Base-by-base conservation (phyloP, 2,113 vertebrate species). In the Microtus montanus region DNA sequence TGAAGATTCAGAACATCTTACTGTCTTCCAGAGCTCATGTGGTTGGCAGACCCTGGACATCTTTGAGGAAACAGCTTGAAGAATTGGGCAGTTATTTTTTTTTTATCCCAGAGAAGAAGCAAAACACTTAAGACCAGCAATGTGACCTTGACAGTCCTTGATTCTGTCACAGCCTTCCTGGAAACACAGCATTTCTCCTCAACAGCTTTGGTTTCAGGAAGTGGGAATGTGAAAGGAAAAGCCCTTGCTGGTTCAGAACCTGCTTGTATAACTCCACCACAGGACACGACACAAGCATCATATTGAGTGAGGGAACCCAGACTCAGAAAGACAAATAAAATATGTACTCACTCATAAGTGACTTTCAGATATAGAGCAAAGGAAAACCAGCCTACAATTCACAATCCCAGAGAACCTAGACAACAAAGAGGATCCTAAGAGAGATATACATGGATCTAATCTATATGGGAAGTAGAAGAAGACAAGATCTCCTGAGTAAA, bases 131-230 rank as follows among this genome's bases (percentile, higher is more conserved):
- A 49, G 71, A 61, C 3, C 64, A 71, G 94, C 24, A 35, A 49
- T 77, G 22, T 87, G 86, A 91, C 87, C 84, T 47, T 11, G 33
- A n/a, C 82, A 35, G 84, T 47, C 26, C 38, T 84, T 75, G 5
- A 90, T 87, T 96, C 28, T 26, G 11, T 71, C 5, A 61, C 35
- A 24, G 3, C 4, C 7, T 80, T 61, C 58, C 64, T 11, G 58
- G 66, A 93, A 89, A 88, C 28, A 30, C 28, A 64, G 63, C 30
- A 70, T 87, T 96, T 97, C 91, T 93, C 75, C 58, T 71, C 96
- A 93, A 92, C 38, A 26, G 92, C 64, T 20, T 77, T 24, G 2
- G 91, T 95, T 96, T 89, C 97, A 96, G 97, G 96, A 97, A 97
- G 95, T 54, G 82, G 74, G 30, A 89, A 24, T 66, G 12, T 58